Conservation (phyloP, 2,797 vertebrate species). For the Dermochelys coriacea region DNA sequence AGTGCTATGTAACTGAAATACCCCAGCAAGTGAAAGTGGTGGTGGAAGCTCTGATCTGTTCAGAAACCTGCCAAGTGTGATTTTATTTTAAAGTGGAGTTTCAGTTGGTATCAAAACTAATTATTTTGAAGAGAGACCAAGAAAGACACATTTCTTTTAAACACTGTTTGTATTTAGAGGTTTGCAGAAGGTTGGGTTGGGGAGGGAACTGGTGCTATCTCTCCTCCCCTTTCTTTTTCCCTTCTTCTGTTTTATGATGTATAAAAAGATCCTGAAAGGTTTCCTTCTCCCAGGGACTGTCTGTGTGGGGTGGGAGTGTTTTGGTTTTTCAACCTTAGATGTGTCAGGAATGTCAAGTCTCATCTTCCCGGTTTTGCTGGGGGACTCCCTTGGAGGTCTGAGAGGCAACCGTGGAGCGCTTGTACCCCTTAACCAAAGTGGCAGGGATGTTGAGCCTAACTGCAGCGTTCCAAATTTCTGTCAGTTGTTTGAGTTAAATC, state of each 20-base stretch:
- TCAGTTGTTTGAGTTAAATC: neutral
- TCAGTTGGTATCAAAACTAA: neutral
- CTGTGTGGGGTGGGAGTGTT: neutral
- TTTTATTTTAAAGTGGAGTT: neutral
- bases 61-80: rapidly evolving
- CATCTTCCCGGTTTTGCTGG: neutral
- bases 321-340: neutral
- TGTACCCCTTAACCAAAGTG: neutral
- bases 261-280: neutral
- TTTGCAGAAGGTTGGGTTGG: neutral
- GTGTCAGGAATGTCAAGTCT: neutral
- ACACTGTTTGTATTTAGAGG: neutral
- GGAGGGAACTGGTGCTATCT: neutral
- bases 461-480: neutral
- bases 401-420: neutral
- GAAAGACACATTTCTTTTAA: neutral
- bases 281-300: neutral
- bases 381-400: neutral
- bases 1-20: neutral
- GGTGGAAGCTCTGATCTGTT: neutral
- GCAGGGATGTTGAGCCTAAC: neutral
- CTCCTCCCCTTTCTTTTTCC: neutral
- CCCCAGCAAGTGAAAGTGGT: neutral
- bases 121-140: neutral
- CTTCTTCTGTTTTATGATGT: neutral